phyloP scores from a whole-genome alignment of 2,888 invertebrate species.

The Noctua fimbriata region DNA sequence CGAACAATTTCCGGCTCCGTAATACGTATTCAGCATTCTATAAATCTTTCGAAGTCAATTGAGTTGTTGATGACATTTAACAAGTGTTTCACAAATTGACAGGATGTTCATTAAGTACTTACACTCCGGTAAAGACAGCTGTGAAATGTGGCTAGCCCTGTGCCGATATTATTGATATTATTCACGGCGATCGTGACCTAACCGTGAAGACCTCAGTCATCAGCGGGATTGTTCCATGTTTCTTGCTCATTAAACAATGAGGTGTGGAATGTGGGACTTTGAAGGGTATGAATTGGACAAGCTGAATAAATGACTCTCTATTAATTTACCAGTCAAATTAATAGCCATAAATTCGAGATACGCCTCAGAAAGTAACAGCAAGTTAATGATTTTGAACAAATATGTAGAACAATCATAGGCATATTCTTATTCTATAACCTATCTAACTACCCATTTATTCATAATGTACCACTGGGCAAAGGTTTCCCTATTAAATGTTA shows the following conservation, averaged over 20 bases:
- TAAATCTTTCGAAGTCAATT: constrained; percentile 56
- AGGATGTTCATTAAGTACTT: constrained; percentile 51
- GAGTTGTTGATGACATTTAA: constrained; percentile 54
- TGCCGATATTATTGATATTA: constrained; percentile 46
- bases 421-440: not conserved
- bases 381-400: not conserved
- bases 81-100: constrained; percentile 54
- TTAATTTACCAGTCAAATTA: not conserved
- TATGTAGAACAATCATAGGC: not conserved
- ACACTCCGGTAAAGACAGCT: constrained; percentile 31
- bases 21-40: constrained; percentile 2
- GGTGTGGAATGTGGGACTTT: constrained; percentile 43
- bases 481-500: not conserved
- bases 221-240: constrained; percentile 54
- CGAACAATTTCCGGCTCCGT: constrained; percentile 24
- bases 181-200: constrained; percentile 55
- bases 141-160: constrained; percentile 58
- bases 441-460: not conserved
- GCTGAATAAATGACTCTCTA: not conserved
- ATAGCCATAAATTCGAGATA: not conserved
- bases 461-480: not conserved
- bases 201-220: constrained; percentile 48
- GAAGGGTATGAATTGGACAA: constrained; percentile 44
- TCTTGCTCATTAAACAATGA: constrained; percentile 54
- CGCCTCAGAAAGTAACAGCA: not conserved